Evolutionary conservation across 2,888 invertebrate species (phyloP).

Genomic region (Saturnia japonica): DNA sequence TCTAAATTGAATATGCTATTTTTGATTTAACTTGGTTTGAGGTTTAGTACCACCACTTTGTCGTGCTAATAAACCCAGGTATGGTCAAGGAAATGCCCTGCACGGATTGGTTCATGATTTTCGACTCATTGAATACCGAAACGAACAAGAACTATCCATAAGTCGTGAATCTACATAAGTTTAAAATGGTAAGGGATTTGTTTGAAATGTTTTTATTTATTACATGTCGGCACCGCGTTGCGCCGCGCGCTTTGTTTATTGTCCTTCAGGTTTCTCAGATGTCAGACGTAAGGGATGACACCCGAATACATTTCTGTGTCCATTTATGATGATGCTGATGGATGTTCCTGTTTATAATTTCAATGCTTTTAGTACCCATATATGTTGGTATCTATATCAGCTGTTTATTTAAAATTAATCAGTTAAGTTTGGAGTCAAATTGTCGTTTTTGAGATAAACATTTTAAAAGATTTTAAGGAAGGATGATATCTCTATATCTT

Average conservation of each 20-base stretch:
- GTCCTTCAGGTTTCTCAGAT: constrained; percentile 8
- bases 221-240: not conserved
- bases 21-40: too few relatives aligned
- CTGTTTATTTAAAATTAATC: not conserved
- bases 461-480: too few relatives aligned
- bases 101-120: too few relatives aligned
- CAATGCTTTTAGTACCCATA: not conserved
- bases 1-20: too few relatives aligned
- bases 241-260: constrained; percentile 13
- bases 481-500: too few relatives aligned
- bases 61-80: not conserved
- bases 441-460: not conserved
- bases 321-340: constrained; percentile 13
- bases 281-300: constrained; percentile 3
- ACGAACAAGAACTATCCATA: not conserved
- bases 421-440: not conserved
- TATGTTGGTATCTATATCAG: not conserved
- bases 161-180: not conserved
- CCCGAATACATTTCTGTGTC: constrained; percentile 8
- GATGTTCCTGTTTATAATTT: constrained; percentile 7
- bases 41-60: too few relatives aligned
- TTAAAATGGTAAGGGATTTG: constrained; percentile 8
- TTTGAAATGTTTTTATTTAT: constrained; percentile 15
- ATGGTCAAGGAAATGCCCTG: not conserved
- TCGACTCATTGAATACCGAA: not conserved